phyloP scores from a whole-genome alignment of 2,797 vertebrate genomes.

The Clarias laeviceps region DNA sequence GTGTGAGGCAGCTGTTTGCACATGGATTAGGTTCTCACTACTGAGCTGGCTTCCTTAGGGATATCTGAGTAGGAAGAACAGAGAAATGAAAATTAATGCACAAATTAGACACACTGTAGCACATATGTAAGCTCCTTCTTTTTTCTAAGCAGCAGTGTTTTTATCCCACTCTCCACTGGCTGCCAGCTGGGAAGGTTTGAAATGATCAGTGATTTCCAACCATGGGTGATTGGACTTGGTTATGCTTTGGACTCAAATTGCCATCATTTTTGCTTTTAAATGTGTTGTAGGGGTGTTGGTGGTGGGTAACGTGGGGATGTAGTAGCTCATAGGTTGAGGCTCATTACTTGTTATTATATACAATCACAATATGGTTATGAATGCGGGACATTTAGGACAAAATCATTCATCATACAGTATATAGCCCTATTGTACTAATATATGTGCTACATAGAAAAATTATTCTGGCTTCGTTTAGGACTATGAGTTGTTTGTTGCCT shows the following conservation, averaged over 20 bases:
- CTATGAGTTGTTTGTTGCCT: not conserved
- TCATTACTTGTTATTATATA: not conserved
- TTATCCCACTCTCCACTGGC: not conserved
- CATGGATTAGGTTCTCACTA: not conserved
- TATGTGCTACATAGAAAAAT: not conserved
- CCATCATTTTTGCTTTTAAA: conserved; percentile 14
- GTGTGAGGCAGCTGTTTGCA: conserved; percentile 19
- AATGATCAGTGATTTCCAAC: conserved; percentile 24
- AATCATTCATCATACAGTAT: not conserved
- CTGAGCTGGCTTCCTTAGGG: not conserved
- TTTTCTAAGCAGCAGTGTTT: not conserved
- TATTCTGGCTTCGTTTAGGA: not conserved
- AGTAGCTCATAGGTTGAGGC: not conserved
- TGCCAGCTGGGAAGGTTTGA: conserved; percentile 22
- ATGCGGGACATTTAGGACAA: conserved; percentile 4
- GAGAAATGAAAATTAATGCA: conserved; percentile 31
- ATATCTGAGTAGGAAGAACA: conserved; percentile 14
- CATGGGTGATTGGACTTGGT: not conserved
- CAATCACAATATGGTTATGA: not conserved
- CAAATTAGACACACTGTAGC: conserved; percentile 29
- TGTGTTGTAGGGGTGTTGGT: not conserved
- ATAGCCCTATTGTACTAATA: not conserved
- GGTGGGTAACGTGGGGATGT: not conserved
- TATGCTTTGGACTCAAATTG: not conserved
- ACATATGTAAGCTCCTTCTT: conserved; percentile 3